Percentiles rank a stretch among this genome's conserved stretches.
Conservation (phyloP, 2,888 invertebrate genomes). For the Colostygia pectinataria region DNA sequence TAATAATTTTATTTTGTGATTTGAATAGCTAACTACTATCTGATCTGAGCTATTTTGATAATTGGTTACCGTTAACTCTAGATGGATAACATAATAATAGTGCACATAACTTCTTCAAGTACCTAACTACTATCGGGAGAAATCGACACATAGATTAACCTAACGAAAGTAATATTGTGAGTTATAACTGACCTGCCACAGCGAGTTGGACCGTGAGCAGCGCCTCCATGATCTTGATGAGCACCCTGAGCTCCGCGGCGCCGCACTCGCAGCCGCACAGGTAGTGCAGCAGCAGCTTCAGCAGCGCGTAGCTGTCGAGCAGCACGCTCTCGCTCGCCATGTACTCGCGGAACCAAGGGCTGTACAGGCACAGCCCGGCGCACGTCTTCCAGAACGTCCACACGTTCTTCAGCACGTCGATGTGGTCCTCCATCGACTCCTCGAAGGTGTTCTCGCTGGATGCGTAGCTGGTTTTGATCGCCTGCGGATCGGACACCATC, state of each 20-base stretch:
- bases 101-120: no score
- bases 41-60: no score
- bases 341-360: slow-evolving; percentile 78
- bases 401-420: slow-evolving; percentile 66
- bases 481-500: slow-evolving; percentile 42
- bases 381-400: slow-evolving; percentile 79
- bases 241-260: slow-evolving; percentile 51
- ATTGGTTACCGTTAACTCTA: no score
- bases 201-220: slow-evolving; percentile 72
- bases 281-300: slow-evolving; percentile 60
- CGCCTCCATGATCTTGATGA: slow-evolving; percentile 68
- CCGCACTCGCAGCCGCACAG: slow-evolving; percentile 47
- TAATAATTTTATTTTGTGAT: no score
- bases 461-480: slow-evolving; percentile 40
- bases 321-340: slow-evolving; percentile 64
- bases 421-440: slow-evolving; percentile 47
- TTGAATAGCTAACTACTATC: no score
- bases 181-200: slow-evolving; percentile 58
- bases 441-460: slow-evolving; percentile 40
- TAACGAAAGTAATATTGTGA: no score
- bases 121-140: no score
- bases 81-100: no score
- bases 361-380: slow-evolving; percentile 78
- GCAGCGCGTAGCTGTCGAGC: slow-evolving; percentile 61
- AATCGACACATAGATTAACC: no score